These are phyloP conservation scores for Drosophila phalerata DNA, from an alignment of 2,888 invertebrate genomes.

Conservation along the genomic window DNA sequence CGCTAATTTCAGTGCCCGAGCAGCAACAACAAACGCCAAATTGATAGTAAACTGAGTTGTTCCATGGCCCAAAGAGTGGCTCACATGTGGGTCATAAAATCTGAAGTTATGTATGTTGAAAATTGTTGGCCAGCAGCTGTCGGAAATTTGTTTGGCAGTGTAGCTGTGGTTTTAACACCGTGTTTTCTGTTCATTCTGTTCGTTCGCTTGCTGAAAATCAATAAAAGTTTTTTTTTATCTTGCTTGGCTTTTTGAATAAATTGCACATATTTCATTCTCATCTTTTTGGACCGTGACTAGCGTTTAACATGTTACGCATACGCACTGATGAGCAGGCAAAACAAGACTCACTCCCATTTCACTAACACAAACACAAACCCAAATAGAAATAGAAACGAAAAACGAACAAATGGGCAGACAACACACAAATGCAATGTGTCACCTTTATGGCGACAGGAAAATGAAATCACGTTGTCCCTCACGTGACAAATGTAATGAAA, in stretches of 20 bases:
- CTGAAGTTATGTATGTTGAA: slow-evolving; percentile 73
- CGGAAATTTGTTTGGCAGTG: slow-evolving; percentile 68
- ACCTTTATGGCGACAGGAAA: slow-evolving; percentile 80
- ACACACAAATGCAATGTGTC: slow-evolving; percentile 76
- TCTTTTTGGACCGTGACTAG: slow-evolving; percentile 42
- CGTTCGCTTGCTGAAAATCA: slow-evolving; percentile 52
- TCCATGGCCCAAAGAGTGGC: slow-evolving; percentile 29
- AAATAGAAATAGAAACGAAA: not conserved
- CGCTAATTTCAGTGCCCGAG: slow-evolving; percentile 66
- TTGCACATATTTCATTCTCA: slow-evolving; percentile 27
- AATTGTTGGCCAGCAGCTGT: slow-evolving; percentile 72
- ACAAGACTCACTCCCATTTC: slow-evolving; percentile 19
- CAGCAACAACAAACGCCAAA: slow-evolving; percentile 45
- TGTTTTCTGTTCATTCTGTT: slow-evolving; percentile 16
- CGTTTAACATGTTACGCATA: slow-evolving; percentile 63
- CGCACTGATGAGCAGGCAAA: slow-evolving; percentile 48
- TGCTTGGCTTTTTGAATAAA: slow-evolving; percentile 42
- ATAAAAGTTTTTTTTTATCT: slow-evolving; percentile 40
- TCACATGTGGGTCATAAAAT: slow-evolving; percentile 76
- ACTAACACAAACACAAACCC: too few species aligned
- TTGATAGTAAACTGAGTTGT: slow-evolving; percentile 69
- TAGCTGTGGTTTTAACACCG: slow-evolving; percentile 22
- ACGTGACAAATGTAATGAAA: slow-evolving; percentile 82
- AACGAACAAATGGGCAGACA: slow-evolving; percentile 23
- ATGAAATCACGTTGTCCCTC: slow-evolving; percentile 81